Conservation (phyloP, 1,140 invertebrate species). For the Alviniconcha marisindica region DNA sequence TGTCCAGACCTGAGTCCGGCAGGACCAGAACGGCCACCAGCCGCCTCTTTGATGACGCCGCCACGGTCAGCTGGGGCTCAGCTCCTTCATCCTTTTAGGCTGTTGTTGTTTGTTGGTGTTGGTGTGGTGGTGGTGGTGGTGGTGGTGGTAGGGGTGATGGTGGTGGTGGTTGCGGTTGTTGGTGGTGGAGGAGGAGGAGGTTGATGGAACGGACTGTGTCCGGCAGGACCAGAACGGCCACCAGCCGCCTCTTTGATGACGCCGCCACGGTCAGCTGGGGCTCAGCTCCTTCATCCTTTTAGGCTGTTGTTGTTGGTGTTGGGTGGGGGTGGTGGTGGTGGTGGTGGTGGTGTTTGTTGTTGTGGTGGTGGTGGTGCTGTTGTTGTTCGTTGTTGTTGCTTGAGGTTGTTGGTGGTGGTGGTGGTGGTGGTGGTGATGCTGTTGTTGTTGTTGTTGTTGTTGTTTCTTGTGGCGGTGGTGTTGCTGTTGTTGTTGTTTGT, state of each 20-base stretch:
- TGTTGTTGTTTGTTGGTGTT: no score
- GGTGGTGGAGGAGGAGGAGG: background rate
- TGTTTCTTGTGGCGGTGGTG: no score
- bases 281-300: no score
- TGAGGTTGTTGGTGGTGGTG: background rate
- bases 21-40: background rate
- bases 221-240: background rate
- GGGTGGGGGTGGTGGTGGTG: background rate
- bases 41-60: slow-evolving; percentile 20
- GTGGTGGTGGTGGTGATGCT: background rate
- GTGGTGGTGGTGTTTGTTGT: background rate
- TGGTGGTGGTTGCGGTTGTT: background rate
- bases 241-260: slow-evolving; percentile 12
- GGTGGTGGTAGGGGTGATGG: background rate
- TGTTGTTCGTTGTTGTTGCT: background rate
- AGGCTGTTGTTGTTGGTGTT: no score
- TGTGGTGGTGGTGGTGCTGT: background rate
- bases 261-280: background rate
- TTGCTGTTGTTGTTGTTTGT: no score
- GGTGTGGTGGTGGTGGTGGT: background rate
- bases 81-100: no score
- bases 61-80: background rate
- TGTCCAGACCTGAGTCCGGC: background rate
- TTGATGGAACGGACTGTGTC: background rate
- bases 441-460: background rate